Evolutionary conservation across 2,113 vertebrate genomes (phyloP).

Genomic region (Nicator chloris): DNA sequence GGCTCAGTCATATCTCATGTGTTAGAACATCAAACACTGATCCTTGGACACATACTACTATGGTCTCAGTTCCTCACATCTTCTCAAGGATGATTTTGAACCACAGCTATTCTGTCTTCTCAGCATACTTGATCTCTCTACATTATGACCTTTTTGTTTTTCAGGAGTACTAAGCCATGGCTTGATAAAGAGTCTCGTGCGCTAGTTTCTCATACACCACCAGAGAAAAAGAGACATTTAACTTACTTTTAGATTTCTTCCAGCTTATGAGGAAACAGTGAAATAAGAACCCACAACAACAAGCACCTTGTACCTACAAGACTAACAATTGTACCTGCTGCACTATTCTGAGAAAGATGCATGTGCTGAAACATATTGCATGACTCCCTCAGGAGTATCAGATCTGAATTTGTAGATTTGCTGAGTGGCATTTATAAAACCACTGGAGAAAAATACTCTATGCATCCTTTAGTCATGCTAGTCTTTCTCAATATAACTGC

Average conservation of each 20-base stretch:
- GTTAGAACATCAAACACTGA: neutral
- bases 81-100: neutral
- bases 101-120: neutral
- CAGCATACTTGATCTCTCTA: neutral
- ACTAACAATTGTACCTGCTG: neutral
- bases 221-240: neutral
- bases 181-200: neutral
- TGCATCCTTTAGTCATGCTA: neutral
- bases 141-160: neutral
- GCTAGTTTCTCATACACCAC: neutral
- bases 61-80: neutral
- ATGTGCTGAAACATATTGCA: neutral
- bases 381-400: neutral
- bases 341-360: neutral
- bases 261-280: neutral
- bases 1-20: fast-evolving
- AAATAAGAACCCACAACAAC: neutral
- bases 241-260: neutral
- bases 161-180: neutral
- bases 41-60: neutral
- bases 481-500: neutral
- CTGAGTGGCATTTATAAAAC: neutral
- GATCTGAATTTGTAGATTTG: neutral
- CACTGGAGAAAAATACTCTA: neutral
- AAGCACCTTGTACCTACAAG: neutral